A percentile compares a stretch with the other conserved stretches of the same genome.
Evolutionary conservation across 2,888 invertebrate genomes (phyloP).

Genomic region (Asteroscopus sphinx): DNA sequence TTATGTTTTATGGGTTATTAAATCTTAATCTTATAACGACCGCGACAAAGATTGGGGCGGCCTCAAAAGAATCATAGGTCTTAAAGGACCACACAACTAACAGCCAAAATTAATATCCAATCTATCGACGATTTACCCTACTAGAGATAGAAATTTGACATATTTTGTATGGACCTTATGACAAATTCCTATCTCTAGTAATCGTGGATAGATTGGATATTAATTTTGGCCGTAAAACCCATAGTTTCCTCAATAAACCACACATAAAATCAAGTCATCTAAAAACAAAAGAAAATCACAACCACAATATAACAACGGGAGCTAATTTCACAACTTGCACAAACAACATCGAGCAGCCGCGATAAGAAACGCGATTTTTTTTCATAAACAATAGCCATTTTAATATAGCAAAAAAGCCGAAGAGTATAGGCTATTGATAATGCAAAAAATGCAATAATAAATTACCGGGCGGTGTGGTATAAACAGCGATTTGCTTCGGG

Average conservation of each 20-base stretch:
- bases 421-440: conserved; percentile 87
- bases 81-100: too few species aligned
- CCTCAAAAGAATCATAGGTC: too few species aligned
- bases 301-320: conserved; percentile 45
- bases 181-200: too few species aligned
- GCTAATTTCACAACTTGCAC: conserved; percentile 54
- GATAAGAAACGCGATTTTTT: conserved; percentile 85
- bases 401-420: conserved; percentile 85
- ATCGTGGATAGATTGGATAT: too few species aligned
- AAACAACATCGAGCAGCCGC: conserved; percentile 67
- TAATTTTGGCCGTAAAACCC: too few species aligned
- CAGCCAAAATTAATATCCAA: too few species aligned
- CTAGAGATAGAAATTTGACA: too few species aligned
- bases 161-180: too few species aligned
- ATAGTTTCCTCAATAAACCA: conserved; percentile 11
- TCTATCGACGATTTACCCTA: too few species aligned
- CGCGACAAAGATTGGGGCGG: too few species aligned
- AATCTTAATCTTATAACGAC: too few species aligned
- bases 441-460: conserved; percentile 89
- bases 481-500: conserved; percentile 88
- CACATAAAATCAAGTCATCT: conserved; percentile 16
- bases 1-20: too few species aligned
- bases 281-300: conserved; percentile 39
- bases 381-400: conserved; percentile 89
- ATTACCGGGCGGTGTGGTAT: conserved; percentile 87